A percentile compares a stretch with the other conserved stretches of the same genome.
Evolutionary conservation across 2,113 vertebrate genomes (phyloP).

Genomic region (Chaetops frenatus): DNA sequence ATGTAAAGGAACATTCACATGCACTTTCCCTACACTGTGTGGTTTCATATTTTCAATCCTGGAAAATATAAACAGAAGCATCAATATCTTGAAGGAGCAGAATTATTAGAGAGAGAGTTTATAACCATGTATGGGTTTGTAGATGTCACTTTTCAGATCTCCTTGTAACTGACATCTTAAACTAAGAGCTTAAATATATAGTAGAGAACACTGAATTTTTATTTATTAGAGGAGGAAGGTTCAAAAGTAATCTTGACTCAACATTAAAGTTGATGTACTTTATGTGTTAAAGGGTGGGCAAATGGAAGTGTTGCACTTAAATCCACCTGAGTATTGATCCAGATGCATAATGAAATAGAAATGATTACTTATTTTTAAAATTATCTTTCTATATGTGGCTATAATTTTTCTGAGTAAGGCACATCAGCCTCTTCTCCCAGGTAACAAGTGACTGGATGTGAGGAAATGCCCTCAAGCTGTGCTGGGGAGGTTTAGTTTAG

Average conservation of each 20-base stretch:
- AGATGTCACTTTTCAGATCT: background rate
- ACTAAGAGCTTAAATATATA: background rate
- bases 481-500: background rate
- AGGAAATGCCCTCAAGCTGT: background rate
- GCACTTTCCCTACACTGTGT: background rate
- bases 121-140: background rate
- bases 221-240: background rate
- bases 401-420: background rate
- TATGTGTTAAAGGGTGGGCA: background rate
- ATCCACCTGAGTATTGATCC: background rate
- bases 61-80: background rate
- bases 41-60: background rate
- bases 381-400: accelerated
- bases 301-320: background rate
- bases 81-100: background rate
- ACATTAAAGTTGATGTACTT: background rate
- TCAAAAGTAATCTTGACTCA: background rate
- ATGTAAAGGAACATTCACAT: background rate
- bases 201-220: background rate
- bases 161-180: background rate
- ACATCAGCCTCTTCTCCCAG: background rate
- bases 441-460: background rate
- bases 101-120: background rate
- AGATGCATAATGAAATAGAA: background rate
- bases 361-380: accelerated